Base-by-base conservation (phyloP, 2,888 invertebrate species). In the Limnephilus rhombicus region DNA sequence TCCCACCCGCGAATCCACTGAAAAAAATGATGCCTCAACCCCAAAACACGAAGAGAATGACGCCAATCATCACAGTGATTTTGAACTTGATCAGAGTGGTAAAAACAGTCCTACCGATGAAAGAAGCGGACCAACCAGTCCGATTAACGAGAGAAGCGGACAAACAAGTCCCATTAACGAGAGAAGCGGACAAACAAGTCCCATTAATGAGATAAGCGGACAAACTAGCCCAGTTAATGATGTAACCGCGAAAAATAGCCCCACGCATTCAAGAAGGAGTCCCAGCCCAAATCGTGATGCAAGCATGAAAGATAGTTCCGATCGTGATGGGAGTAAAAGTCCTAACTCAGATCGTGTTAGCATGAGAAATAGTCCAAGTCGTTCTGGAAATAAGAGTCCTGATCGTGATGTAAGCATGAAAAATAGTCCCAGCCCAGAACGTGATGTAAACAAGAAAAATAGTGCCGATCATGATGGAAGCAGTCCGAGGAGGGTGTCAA, bases 101-200 rank as follows among this genome's bases (percentile, higher is more conserved):
- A 83, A 80, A 31, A 81, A 41, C 41, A 87, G 91, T 15, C 80
- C 91, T 15, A 49, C 13, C 0, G 90, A 53, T 0, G 85, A 68
- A 37, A 85, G 53, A 34, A 89, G 81, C 45, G 80, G 89, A 2
- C 37, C 41, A 24, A 34, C 34, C 0, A 91, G 87, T 34, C 91
- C 82, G 0, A 24, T 81, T 49, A 83, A 82, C 7, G 86, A 37
- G 24, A 80, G 81, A 41, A 91, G 91, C n/a, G 41, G 81, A 2
- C 87, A 80, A 7, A 83, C 29, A 4, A 88, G 88, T 29, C 85
- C 85, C 1, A 7, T 45, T 45, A 45, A 45, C 5, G 37, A 37
- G 37, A 37, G 37, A 5, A 37, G 37, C 37, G 37, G 5, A 37
- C 37, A 37, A 37, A 37, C 37, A 4, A 31, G 31, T 31, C 31